Conservation (phyloP, 2,888 invertebrate genomes). For the Troides helena region DNA sequence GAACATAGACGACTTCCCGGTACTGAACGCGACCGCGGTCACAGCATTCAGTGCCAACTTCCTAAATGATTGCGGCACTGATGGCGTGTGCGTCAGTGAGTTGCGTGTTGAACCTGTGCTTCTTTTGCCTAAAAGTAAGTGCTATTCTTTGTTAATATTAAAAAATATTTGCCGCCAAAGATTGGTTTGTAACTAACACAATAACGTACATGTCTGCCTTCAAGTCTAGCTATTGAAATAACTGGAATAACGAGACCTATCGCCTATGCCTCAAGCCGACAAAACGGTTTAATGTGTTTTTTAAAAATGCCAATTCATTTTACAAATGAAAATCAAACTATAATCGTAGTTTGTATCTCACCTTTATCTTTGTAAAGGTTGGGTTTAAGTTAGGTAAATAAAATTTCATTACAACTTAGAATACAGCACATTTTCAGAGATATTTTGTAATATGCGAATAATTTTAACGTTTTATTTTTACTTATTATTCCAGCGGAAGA, state of each 20-base stretch:
- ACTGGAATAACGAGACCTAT: no score
- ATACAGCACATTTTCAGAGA: neutral
- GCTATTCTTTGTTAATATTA: neutral
- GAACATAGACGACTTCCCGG: slow-evolving; percentile 89
- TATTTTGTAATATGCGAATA: no score
- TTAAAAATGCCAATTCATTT: no score
- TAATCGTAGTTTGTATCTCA: no score
- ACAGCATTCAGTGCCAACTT: slow-evolving; percentile 91
- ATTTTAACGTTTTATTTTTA: neutral
- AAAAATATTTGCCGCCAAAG: neutral
- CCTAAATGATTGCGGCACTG: slow-evolving; percentile 94
- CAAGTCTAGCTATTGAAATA: no score
- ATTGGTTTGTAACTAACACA: neutral
- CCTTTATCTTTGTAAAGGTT: no score
- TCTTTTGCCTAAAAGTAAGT: slow-evolving; percentile 78
- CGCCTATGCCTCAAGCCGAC: no score
- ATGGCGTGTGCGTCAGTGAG: slow-evolving; percentile 93
- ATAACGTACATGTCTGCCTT: no score
- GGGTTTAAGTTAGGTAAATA: neutral
- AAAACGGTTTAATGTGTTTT: no score
- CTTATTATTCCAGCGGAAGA: slow-evolving; percentile 51
- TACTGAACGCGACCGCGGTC: slow-evolving; percentile 92
- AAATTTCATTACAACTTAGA: neutral
- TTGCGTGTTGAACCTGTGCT: slow-evolving; percentile 84
- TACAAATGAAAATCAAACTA: no score